Percentiles rank a stretch among this genome's conserved stretches.
These are phyloP conservation scores for Sycophaga agraensis DNA, from an alignment of 1,140 invertebrate genomes.

Conservation along the genomic window DNA sequence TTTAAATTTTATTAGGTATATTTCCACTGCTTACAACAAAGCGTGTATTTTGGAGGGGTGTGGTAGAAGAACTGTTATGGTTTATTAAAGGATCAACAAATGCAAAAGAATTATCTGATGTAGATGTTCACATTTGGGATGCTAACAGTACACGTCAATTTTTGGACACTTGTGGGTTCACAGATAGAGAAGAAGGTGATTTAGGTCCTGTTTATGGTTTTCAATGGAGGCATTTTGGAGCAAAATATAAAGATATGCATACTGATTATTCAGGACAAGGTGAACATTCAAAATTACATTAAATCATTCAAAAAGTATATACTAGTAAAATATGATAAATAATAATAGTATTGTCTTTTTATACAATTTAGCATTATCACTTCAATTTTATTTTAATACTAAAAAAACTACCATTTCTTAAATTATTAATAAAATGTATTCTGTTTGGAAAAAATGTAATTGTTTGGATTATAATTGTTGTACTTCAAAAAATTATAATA, in stretches of 20 bases:
- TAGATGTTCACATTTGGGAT: slow-evolving; percentile 97
- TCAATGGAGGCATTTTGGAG: slow-evolving; percentile 98
- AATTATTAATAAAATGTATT: too few species aligned
- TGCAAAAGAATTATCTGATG: slow-evolving; percentile 80
- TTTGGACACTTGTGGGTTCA: slow-evolving; percentile 86
- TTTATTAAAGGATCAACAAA: slow-evolving; percentile 94
- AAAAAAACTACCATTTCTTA: too few species aligned
- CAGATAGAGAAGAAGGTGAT: slow-evolving; percentile 89
- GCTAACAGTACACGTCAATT: slow-evolving; percentile 90
- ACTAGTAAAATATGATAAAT: not conserved
- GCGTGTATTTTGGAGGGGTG: slow-evolving; percentile 88
- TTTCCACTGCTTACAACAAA: slow-evolving; percentile 97
- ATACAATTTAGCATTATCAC: too few species aligned
- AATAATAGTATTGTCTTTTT: too few species aligned
- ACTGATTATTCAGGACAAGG: slow-evolving; percentile 87
- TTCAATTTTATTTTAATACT: too few species aligned
- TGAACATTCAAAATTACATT: slow-evolving; percentile 64
- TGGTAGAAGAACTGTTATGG: slow-evolving; percentile 95
- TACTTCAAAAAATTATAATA: too few species aligned
- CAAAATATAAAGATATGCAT: slow-evolving; percentile 83
- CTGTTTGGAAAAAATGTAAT: too few species aligned
- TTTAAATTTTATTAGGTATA: slow-evolving; percentile 49
- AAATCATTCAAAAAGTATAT: too few species aligned
- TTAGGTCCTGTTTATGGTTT: slow-evolving; percentile 98
- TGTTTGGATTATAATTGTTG: too few species aligned